Evolutionary conservation across 2,113 vertebrate genomes (phyloP).

Genomic region (Climacteris rufus): DNA sequence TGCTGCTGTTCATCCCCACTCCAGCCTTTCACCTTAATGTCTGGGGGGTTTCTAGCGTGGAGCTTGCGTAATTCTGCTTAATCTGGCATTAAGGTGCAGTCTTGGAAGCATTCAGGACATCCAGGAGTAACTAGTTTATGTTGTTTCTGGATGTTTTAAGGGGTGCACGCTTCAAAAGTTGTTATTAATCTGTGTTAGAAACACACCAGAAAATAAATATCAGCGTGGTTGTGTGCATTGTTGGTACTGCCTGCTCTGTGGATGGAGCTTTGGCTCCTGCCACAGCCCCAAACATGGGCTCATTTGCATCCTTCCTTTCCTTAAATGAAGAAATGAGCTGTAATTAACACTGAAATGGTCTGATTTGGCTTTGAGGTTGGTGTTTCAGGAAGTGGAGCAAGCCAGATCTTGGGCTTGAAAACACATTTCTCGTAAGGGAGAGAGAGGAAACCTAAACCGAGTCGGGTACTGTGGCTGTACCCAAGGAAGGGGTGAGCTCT

Average conservation of each 20-base stretch:
- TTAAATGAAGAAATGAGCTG: background rate
- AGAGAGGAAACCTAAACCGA: background rate
- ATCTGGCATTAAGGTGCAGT: background rate
- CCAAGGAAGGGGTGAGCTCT: background rate
- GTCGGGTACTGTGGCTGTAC: fast-evolving
- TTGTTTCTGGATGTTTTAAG: background rate
- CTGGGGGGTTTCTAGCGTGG: background rate
- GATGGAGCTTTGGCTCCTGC: background rate
- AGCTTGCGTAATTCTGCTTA: background rate
- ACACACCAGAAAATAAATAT: fast-evolving
- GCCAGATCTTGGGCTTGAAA: background rate
- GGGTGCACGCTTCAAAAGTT: fast-evolving
- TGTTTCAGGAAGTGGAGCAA: background rate
- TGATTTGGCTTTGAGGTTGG: background rate
- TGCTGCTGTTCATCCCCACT: background rate
- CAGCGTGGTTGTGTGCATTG: fast-evolving
- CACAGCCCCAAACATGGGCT: background rate
- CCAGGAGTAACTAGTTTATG: background rate
- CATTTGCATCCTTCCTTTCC: background rate
- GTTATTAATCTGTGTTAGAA: background rate
- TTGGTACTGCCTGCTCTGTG: background rate
- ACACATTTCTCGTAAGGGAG: fast-evolving
- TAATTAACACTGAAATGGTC: background rate
- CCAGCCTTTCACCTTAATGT: background rate
- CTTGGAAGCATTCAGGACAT: background rate